Evolutionary conservation across 2,888 invertebrate genomes (phyloP).

Genomic region (Oxystoma pomonae): DNA sequence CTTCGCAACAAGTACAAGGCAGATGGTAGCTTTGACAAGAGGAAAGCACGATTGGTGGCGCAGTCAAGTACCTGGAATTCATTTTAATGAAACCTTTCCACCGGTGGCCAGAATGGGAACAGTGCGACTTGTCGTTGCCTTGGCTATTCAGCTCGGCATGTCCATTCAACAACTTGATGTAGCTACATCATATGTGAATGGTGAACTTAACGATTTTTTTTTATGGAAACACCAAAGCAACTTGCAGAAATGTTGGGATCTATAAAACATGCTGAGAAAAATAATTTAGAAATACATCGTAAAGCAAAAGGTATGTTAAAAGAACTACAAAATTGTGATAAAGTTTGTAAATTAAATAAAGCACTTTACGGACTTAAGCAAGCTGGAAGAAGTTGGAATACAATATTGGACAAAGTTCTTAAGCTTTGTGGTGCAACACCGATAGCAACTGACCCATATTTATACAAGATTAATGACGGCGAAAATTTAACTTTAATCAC

Average conservation of each 20-base stretch:
- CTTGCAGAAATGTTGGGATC: too few relatives aligned
- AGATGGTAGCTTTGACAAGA: constrained; percentile 24
- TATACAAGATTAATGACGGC: background rate
- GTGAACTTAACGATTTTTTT: constrained; percentile 22
- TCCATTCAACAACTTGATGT: constrained; percentile 26
- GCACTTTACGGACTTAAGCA: too few relatives aligned
- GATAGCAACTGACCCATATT: too few relatives aligned
- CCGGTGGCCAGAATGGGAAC: constrained; percentile 29
- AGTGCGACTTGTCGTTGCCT: constrained; percentile 26
- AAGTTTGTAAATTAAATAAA: too few relatives aligned
- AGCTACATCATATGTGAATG: constrained; percentile 25
- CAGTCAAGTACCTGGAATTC: constrained; percentile 29
- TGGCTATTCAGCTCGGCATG: constrained; percentile 23
- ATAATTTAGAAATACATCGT: background rate
- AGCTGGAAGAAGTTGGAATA: too few relatives aligned
- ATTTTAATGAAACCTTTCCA: constrained; percentile 33
- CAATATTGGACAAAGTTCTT: too few relatives aligned
- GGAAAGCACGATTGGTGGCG: constrained; percentile 33
- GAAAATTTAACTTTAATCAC: background rate
- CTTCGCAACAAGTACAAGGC: constrained; percentile 25
- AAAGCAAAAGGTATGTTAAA: constrained; percentile 5
- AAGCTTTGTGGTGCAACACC: too few relatives aligned
- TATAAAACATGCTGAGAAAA: too few relatives aligned
- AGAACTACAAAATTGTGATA: constrained; percentile 2
- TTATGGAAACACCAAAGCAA: too few relatives aligned